These are phyloP conservation scores for Xanthia togata DNA, from an alignment of 2,888 invertebrate genomes.

Conservation along the genomic window DNA sequence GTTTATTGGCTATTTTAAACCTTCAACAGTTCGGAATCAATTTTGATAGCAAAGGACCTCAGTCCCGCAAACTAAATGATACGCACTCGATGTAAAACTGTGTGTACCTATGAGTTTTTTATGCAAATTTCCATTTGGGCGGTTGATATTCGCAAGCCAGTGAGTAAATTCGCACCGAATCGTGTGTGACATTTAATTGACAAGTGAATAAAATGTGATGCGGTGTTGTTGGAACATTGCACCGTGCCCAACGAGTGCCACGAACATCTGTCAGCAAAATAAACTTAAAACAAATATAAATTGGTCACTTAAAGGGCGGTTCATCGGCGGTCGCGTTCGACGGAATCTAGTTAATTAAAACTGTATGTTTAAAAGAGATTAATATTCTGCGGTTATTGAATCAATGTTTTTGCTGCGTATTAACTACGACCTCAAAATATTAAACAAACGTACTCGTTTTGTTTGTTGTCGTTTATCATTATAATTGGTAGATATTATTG, in stretches of 20 bases:
- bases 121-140: conserved; percentile 87
- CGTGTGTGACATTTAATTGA: conserved; percentile 88
- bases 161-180: conserved; percentile 86
- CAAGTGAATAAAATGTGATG: conserved; percentile 87
- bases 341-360: conserved; percentile 84
- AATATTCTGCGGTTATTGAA: conserved; percentile 83
- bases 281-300: conserved; percentile 79
- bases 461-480: conserved; percentile 63
- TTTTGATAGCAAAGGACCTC: conserved; percentile 61
- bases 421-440: conserved; percentile 70
- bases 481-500: conserved; percentile 58
- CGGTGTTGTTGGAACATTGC: conserved; percentile 79
- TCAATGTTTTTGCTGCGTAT: conserved; percentile 79
- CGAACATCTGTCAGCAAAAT: conserved; percentile 72
- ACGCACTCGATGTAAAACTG: conserved; percentile 65
- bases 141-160: conserved; percentile 84
- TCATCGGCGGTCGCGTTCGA: conserved; percentile 71
- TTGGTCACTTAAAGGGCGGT: conserved; percentile 76
- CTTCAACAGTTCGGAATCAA: conserved; percentile 66
- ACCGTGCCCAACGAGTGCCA: conserved; percentile 71
- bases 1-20: conserved; percentile 70
- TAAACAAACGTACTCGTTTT: conserved; percentile 70
- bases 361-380: conserved; percentile 80
- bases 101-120: conserved; percentile 80
- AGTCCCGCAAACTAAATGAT: conserved; percentile 62